Base-by-base conservation (phyloP, 2,888 invertebrate genomes). In the Hedya salicella region DNA sequence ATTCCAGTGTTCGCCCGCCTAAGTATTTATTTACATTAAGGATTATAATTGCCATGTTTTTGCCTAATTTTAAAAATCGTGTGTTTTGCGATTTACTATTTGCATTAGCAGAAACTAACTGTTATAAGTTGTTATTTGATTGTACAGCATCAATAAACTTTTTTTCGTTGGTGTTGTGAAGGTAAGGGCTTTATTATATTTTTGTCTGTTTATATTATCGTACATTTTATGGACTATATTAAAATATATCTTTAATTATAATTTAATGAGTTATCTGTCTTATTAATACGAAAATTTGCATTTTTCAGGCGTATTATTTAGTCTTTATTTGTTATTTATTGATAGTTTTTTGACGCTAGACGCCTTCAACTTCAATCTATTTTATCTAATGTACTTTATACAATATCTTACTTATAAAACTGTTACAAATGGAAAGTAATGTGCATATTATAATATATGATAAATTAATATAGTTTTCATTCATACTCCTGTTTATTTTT, bases 1-100 rank as follows among this genome's bases (percentile, higher is more conserved):
- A 76, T 77, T 77, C 78, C 77, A 77, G 68, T 71, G 69, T 75
- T 75, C 71, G 59, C 75, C 77, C 77, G 78, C 77, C 77, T 77
- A 77, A 52, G 19, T 68, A 53, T 65, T 65, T 65, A 65, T 59
- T 65, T 59, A 46, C 16, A 49, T 32, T 40, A 53, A 13, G 40
- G 49, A 30, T 42, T 21, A 19, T 62, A 62, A 50, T 67, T 57
- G 62, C 62, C 61, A 39, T 36, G 25, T 46, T 48, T 66, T 57
- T 62, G 62, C 56, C 62, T 62, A 67, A 44, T 46, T 60, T 44
- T 61, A n/a, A 44, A n/a, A 59, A 52, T 52, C 3, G 25, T 17
- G 13, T 52, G 14, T 42, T 14, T 46, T 39, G 36, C 9, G 25
- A 52, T 44, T 39, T 46, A 52, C 11, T 39, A 25, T 59, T 39